Conservation (phyloP, 2,113 vertebrate genomes). For the Tapirus terrestris region DNA sequence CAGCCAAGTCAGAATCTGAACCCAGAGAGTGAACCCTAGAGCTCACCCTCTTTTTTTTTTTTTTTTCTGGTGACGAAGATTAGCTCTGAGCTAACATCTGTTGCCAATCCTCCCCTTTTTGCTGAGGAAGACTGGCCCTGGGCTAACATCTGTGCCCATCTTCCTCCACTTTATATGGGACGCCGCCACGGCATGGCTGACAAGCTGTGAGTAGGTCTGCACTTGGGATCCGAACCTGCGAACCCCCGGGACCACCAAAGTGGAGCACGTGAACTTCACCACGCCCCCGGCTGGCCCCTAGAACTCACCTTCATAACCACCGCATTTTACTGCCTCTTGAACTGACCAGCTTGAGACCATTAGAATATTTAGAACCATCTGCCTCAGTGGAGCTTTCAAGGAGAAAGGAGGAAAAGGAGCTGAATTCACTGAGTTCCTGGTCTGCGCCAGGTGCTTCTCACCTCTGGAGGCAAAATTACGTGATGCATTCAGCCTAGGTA, state of each 20-base stretch:
- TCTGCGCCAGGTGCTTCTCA: background rate
- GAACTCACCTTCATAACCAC: background rate
- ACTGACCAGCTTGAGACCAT: background rate
- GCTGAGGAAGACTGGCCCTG: no score
- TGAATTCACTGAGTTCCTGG: background rate
- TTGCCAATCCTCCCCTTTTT: no score
- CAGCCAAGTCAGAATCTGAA: background rate
- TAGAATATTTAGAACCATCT: background rate
- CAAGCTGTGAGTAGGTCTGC: no score
- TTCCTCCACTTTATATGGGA: no score
- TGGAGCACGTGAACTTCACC: no score
- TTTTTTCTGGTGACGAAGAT: no score
- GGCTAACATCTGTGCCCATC: no score
- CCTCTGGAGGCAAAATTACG: background rate
- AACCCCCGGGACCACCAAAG: no score
- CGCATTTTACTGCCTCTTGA: accelerated
- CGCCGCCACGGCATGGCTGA: no score
- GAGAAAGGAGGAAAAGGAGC: background rate
- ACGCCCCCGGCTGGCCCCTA: background rate
- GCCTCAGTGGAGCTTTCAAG: background rate
- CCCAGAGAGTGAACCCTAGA: background rate
- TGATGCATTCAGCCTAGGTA: background rate
- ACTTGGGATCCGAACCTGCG: no score
- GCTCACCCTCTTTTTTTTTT: background rate
- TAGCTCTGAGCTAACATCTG: no score